Evolutionary conservation across 2,888 invertebrate genomes (phyloP), one percentile per base, ranked within the genome.

Genomic region (Blastobasis adustella): DNA sequence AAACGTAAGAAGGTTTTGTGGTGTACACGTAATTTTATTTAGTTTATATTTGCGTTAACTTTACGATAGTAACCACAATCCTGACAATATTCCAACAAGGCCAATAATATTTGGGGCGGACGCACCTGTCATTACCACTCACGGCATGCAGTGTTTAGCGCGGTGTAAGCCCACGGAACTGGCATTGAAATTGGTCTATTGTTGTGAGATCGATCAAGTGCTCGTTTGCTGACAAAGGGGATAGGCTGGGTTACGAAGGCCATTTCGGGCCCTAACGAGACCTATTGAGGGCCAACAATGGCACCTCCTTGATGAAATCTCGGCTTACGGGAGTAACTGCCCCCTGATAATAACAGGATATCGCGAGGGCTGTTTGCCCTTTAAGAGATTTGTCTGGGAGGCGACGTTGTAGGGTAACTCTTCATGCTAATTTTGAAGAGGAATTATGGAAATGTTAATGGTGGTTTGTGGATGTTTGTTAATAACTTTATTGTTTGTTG

Each of bases 141-240:
- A 56, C 58, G 57, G 44, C 49, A 58, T 58, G 62, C 44, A 69
- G 67, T 47, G 10, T 36, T 7, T 37, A 48, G 41, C 42, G 5
- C 37, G 60, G 63, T 61, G 67, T 71, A 70, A 69, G 63, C 69
- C 60, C 50, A 54, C 72, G 23, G 23, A 23, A 70, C 75, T 72
- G 69, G 72, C 72, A 79, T 79, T 77, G 78, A 78, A 82, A 82
- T 82, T 79, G 77, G 76, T 58, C 75, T 62, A 83, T 83, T 83
- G 82, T 84, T 72, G 68, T 69, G 59, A 70, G 66, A 77, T 80
- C 82, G 81, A 83, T 83, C 82, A 78, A 75, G 73, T 71, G 73
- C 73, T 80, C 79, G 79, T 80, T 80, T 76, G 65, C 72, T 71
- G 79, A 85, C 83, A 84, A 85, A 79, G 73, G 82, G 73, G 69